Conservation (phyloP, 2,888 invertebrate genomes). For the Patella ulyssiponensis region DNA sequence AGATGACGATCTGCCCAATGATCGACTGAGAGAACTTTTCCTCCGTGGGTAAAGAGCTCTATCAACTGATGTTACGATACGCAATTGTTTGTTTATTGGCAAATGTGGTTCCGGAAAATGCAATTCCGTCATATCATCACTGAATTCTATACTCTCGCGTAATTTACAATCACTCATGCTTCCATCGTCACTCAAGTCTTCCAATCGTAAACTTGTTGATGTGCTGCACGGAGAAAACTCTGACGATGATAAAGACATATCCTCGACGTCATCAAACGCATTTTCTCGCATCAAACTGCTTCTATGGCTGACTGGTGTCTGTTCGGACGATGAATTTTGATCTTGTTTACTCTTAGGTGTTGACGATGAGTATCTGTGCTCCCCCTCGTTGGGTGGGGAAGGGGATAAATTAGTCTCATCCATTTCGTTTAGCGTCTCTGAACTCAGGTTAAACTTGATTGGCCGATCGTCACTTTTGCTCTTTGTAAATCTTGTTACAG, state of each 20-base stretch:
- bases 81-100: conserved; percentile 60
- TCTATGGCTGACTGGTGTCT: not conserved
- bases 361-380: conserved; percentile 15
- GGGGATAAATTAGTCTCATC: conserved; percentile 8
- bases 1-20: conserved; percentile 43
- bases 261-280: conserved; percentile 48
- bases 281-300: conserved; percentile 30
- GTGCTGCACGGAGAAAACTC: conserved; percentile 58
- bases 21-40: conserved; percentile 52
- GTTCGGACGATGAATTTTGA: conserved; percentile 15
- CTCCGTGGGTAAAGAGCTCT: conserved; percentile 42
- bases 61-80: conserved; percentile 62
- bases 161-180: conserved; percentile 46
- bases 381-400: conserved; percentile 10
- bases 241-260: conserved; percentile 51
- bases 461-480: not conserved
- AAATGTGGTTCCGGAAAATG: conserved; percentile 48
- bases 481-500: not conserved
- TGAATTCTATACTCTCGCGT: conserved; percentile 51
- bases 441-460: not conserved
- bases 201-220: conserved; percentile 46
- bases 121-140: conserved; percentile 49
- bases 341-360: conserved; percentile 8
- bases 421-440: not conserved
- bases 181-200: conserved; percentile 61